Base-by-base conservation (phyloP, 1,140 invertebrate species). In the Drosophila elegans region DNA sequence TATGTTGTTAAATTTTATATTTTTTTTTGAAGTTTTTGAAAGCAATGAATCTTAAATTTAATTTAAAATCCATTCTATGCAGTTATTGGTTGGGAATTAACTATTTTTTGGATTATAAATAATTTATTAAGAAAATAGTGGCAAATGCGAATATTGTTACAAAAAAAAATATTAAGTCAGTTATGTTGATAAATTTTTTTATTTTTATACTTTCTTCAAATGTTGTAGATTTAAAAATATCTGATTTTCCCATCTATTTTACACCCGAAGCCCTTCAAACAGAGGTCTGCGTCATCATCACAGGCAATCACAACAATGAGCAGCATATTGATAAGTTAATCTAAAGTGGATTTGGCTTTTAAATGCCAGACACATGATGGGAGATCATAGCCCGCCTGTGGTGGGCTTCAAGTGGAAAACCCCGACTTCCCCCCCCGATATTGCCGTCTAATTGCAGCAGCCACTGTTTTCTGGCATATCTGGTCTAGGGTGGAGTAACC, bases 341-440 rank as follows among this genome's bases (percentile, higher is more conserved):
- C 84, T 83, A 83, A 83, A 88, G 84, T 88, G 83, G 76, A 89
- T 88, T 89, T 77, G 56, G 66, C 79, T 86, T 76, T 79, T 72
- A 76, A 75, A 66, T 42, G 49, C 38, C 72, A 55, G 42, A 36
- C 39, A 53, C 72, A 74, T 74, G 52, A 38, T 16, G 69, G 32
- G 38, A 49, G 69, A 52, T 74, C 72, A 39, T 16, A 49, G 59
- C 21, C 42, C 34, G 36, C 51, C 67, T 41, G 67, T 36, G 64
- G 64, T 27, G 48, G 29, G 34, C 21, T 13, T 56, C 66, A 72
- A 71, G 68, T 71, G 68, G 64, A 53, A 64, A 21, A 16, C n/a
- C 51, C n/a, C 10, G 9, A 6, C 36, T 32, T 21, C 16, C 16
- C 16, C n/a, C 60, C 49, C 49, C 12, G 36, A 68, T 41, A 25